These are phyloP conservation scores for Rhinolophus sinicus DNA, from an alignment of 2,113 vertebrate genomes.

Conservation along the genomic window DNA sequence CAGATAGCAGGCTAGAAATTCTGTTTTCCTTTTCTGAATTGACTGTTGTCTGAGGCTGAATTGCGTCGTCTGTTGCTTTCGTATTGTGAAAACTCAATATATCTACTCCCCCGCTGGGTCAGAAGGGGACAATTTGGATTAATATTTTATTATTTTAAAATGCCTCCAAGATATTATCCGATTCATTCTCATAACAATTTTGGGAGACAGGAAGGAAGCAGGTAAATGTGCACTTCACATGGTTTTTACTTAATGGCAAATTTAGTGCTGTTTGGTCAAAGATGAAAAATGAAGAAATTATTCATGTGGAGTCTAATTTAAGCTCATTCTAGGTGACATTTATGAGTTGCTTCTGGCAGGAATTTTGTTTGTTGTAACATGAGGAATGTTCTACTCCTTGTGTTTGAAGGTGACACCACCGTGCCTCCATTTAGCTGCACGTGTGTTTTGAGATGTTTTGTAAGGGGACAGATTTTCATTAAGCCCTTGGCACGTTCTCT, in stretches of 20 bases:
- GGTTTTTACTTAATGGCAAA: constrained; percentile 71
- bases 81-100: constrained; percentile 48
- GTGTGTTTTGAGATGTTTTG: not conserved
- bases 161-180: constrained; percentile 54
- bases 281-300: constrained; percentile 72
- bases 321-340: constrained; percentile 69
- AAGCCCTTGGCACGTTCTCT: constrained; percentile 10
- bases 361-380: constrained; percentile 61
- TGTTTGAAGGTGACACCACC: constrained; percentile 60
- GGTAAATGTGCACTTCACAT: constrained; percentile 24
- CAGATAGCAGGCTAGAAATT: not conserved
- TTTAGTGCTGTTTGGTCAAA: constrained; percentile 65
- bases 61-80: not conserved
- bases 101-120: constrained; percentile 1
- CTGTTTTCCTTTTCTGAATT: not conserved
- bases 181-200: constrained; percentile 60
- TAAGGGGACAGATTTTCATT: constrained; percentile 36
- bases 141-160: constrained; percentile 76
- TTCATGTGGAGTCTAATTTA: constrained; percentile 68
- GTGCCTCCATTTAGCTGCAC: not conserved
- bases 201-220: constrained; percentile 65
- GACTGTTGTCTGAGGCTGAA: constrained; percentile 10
- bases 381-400: constrained; percentile 2
- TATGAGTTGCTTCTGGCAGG: constrained; percentile 67
- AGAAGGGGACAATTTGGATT: constrained; percentile 57